Evolutionary conservation across 2,797 vertebrate species (phyloP), one percentile per base, ranked within the genome.

Genomic region (Limosa lapponica): DNA sequence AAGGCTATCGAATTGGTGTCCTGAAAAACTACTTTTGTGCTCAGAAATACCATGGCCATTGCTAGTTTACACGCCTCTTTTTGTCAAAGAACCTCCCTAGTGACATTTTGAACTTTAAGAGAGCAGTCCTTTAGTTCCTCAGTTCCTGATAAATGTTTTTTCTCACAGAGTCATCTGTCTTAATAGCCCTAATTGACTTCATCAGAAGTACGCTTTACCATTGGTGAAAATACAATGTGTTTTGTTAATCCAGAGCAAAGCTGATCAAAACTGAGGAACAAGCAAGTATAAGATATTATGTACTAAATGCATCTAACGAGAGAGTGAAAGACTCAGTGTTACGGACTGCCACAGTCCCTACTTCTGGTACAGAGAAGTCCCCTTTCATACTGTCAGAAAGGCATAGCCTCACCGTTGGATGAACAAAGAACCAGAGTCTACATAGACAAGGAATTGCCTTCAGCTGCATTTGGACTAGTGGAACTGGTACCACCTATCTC

Each of bases 171-270:
- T 57, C 78, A 82, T 96, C 92, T 92, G 77, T 55, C 46, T 93
- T 84, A 95, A 96, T 87, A 91, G 86, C 87, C 58, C 55, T 95
- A 96, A 97, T 62, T 97, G 88, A 94, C 89, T 94, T 78, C 95
- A 86, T 83, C 24, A 11, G 89, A 82, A 87, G 54, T 86, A 80
- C 36, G 37, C 92, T 94, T 94, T 88, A 90, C 58, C 87, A n/a
- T 37, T 90, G 62, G 72, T 92, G 79, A 69, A 89, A 91, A 85
- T 46, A 46, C 9, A 82, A 25, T 22, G 18, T 2, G 4, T 77
- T 93, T 88, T 89, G 48, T 71, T 88, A 86, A 74, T 81, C 25
- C 14, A 65, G 36, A 83, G 41, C 23, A 81, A 87, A 78, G 44
- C 25, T 59, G 37, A 82, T 77, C 44, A 62, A 91, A 90, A 82